Evolutionary conservation across 2,888 invertebrate species (phyloP).

Genomic region (Brenthis ino): DNA sequence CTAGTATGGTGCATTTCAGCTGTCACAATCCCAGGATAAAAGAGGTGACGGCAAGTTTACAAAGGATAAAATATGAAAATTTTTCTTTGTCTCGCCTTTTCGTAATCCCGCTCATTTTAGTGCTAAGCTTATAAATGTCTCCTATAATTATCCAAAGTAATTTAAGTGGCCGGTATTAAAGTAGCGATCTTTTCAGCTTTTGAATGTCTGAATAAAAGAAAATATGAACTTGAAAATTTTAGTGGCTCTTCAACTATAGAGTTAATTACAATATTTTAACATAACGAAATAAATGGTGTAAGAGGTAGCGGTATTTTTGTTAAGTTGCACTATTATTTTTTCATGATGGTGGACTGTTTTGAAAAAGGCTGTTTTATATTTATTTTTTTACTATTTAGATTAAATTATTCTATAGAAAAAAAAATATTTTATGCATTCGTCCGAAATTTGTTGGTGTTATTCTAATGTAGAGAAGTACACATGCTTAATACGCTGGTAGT

Average conservation of each 20-base stretch:
- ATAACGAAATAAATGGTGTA: not conserved
- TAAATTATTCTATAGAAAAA: too few species aligned
- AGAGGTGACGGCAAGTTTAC: constrained; percentile 19
- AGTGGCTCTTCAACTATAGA: constrained; percentile 1
- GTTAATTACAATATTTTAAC: not conserved
- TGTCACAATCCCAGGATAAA: constrained; percentile 17
- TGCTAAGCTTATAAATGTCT: constrained; percentile 31
- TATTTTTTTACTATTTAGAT: too few species aligned
- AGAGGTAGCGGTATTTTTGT: not conserved
- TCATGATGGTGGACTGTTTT: too few species aligned
- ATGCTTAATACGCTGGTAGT: too few species aligned
- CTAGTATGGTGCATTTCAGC: constrained; percentile 9
- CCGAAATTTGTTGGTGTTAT: too few species aligned
- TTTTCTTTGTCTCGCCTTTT: constrained; percentile 25
- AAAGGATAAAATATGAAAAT: constrained; percentile 28
- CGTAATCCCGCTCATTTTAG: constrained; percentile 21
- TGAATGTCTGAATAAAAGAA: constrained; percentile 25
- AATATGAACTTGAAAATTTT: constrained; percentile 20
- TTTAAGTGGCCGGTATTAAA: constrained; percentile 32
- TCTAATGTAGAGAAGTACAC: too few species aligned
- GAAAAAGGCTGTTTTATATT: too few species aligned
- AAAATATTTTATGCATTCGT: too few species aligned
- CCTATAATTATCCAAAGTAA: constrained; percentile 35
- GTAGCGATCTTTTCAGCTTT: constrained; percentile 32
- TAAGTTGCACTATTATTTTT: too few species aligned